Evolutionary conservation across 2,797 vertebrate genomes (phyloP).

Genomic region (Pantherophis alleghaniensis): DNA sequence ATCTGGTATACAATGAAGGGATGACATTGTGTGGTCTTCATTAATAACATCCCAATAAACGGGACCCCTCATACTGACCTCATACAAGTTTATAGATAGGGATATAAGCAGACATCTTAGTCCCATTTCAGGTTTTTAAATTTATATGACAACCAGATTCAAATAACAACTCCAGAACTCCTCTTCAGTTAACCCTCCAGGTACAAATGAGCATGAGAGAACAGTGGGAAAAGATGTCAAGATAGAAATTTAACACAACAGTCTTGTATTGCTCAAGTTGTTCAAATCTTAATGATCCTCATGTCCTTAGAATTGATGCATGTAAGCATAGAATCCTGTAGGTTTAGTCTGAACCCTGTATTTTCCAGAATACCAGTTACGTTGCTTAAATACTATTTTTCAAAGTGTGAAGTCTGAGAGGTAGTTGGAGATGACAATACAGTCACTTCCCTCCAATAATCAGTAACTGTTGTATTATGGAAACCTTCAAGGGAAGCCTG

Average conservation of each 20-base stretch:
- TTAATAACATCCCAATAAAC: not conserved
- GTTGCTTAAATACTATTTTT: not conserved
- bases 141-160: not conserved
- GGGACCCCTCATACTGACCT: not conserved
- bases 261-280: not conserved
- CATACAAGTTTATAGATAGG: not conserved
- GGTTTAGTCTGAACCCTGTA: not conserved
- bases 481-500: not conserved
- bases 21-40: not conserved
- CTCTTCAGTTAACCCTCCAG: not conserved
- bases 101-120: not conserved
- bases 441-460: not conserved
- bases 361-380: not conserved
- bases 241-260: not conserved
- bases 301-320: not conserved
- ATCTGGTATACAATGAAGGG: not conserved
- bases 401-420: not conserved
- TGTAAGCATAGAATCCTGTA: not conserved
- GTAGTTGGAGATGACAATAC: not conserved
- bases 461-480: not conserved
- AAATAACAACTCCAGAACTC: not conserved
- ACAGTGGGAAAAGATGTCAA: not conserved
- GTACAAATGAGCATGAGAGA: not conserved
- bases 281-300: not conserved
- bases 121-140: not conserved